Percentiles rank a stretch among this genome's conserved stretches.
Evolutionary conservation across 2,888 invertebrate species (phyloP).

Genomic region (Leptodirus hochenwartii): DNA sequence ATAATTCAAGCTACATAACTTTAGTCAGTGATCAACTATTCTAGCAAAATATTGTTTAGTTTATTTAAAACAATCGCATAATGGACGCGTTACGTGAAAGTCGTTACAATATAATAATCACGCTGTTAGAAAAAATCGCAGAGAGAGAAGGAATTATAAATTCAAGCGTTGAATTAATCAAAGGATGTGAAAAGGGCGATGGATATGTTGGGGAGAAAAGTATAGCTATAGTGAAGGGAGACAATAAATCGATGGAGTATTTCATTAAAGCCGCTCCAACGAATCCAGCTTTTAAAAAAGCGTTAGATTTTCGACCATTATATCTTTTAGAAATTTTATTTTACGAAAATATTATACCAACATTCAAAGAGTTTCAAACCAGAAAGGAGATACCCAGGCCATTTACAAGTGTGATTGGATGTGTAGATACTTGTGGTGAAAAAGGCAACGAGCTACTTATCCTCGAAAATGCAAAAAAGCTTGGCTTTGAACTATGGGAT

Average conservation of each 20-base stretch:
- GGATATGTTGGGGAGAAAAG: slow-evolving; percentile 9
- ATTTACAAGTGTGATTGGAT: slow-evolving; percentile 11
- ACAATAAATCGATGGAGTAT: slow-evolving; percentile 9
- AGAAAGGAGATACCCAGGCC: slow-evolving; percentile 10
- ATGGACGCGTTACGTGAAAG: too few species aligned
- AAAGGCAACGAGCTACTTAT: slow-evolving; percentile 14
- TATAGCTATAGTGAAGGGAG: slow-evolving; percentile 8
- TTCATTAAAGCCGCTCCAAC: slow-evolving; percentile 11
- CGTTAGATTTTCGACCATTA: slow-evolving; percentile 9
- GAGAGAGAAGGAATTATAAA: too few species aligned
- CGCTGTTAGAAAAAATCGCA: too few species aligned
- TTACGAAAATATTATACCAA: slow-evolving; percentile 12
- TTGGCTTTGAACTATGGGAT: slow-evolving; percentile 16
- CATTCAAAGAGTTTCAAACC: slow-evolving; percentile 10
- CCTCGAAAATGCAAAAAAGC: slow-evolving; percentile 17
- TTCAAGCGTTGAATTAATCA: not conserved
- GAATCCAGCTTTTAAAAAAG: slow-evolving; percentile 8
- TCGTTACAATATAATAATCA: too few species aligned
- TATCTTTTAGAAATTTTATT: slow-evolving; percentile 13
- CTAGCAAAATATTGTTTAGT: too few species aligned
- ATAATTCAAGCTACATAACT: too few species aligned
- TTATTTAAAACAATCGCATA: too few species aligned
- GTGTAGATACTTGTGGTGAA: slow-evolving; percentile 10
- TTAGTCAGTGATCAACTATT: too few species aligned
- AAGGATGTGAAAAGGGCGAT: slow-evolving; percentile 11